Evolutionary conservation across 2,113 vertebrate species (phyloP).

Genomic region (Cephalophus harveyi): DNA sequence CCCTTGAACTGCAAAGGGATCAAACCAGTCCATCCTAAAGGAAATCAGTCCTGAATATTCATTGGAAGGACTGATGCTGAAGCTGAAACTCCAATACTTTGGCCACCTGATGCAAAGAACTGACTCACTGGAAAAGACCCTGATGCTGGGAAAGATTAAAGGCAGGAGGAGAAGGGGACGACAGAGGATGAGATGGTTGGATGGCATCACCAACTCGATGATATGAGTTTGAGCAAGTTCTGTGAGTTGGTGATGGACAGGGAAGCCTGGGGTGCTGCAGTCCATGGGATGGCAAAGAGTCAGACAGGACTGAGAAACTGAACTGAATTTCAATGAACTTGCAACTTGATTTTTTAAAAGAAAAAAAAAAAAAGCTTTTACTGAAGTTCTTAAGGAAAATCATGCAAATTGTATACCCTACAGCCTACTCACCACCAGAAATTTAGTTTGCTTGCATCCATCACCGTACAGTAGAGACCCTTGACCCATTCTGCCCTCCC

Average conservation of each 20-base stretch:
- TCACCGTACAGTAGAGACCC: background rate
- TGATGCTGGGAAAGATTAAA: background rate
- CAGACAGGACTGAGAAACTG: background rate
- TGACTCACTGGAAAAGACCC: background rate
- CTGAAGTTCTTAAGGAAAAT: background rate
- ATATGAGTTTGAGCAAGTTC: background rate
- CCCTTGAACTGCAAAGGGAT: background rate
- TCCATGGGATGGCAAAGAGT: background rate
- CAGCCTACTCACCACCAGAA: background rate
- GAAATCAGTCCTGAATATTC: background rate
- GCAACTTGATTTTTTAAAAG: background rate
- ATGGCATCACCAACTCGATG: background rate
- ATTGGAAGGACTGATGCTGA: background rate
- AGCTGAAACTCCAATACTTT: background rate
- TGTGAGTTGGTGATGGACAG: background rate
- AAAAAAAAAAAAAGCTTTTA: background rate
- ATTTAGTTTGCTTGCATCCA: background rate
- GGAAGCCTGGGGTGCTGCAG: background rate
- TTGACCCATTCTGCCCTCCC: background rate
- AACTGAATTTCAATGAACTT: background rate
- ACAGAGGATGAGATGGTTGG: background rate
- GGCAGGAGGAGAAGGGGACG: background rate
- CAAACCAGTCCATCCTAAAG: background rate
- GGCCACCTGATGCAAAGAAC: background rate
- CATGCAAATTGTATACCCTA: background rate